Percentiles rank a stretch among this genome's conserved stretches.
These are phyloP conservation scores for Lasioglossum zephyrum DNA, from an alignment of 2,888 invertebrate genomes.

Conservation along the genomic window DNA sequence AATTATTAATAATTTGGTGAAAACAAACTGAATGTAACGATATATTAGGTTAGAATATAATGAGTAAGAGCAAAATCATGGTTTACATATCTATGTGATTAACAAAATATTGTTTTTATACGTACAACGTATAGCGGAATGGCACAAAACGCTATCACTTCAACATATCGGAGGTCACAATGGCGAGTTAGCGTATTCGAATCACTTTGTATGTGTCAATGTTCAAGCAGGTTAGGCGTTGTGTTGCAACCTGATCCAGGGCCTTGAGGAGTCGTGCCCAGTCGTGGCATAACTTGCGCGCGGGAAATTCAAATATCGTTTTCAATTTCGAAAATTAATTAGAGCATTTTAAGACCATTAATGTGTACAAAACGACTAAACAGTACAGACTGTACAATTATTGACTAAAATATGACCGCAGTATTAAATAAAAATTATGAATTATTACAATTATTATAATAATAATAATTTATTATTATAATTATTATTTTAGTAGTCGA, in stretches of 20 bases:
- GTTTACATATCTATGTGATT: background rate
- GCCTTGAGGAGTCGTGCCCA: background rate
- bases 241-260: background rate
- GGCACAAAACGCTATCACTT: background rate
- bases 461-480: no score
- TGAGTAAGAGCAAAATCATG: background rate
- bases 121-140: background rate
- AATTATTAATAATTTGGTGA: background rate
- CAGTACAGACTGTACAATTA: background rate
- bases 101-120: background rate
- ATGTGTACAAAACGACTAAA: background rate
- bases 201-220: background rate
- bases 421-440: background rate
- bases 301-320: background rate
- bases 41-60: conserved; percentile 17
- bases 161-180: background rate
- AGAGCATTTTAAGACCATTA: background rate
- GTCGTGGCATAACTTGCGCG: background rate
- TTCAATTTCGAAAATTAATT: background rate
- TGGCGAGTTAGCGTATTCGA: background rate
- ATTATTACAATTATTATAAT: background rate
- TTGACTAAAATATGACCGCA: background rate
- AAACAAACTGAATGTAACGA: background rate
- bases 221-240: background rate
- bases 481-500: background rate